Base-by-base conservation (phyloP, 2,113 vertebrate genomes). In the Taurulus bubalis region DNA sequence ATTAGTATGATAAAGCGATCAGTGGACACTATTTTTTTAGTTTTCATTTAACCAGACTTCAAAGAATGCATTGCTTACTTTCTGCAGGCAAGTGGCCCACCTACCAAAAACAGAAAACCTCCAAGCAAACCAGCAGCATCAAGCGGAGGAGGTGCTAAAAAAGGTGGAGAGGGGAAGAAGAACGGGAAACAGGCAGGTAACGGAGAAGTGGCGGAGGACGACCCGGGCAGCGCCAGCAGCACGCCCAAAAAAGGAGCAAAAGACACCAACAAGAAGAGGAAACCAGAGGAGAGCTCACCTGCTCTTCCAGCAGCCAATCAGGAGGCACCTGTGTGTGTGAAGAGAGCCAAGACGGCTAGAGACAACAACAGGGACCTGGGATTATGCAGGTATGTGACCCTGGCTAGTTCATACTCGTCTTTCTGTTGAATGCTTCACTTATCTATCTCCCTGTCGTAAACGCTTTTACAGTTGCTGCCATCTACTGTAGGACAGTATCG, bases 331-430 rank as follows among this genome's bases (percentile, higher is more conserved):
- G 93, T 92, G 75, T 94, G 95, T 86, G 83, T 96, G 72, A 99
- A 99, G 86, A 96, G 97, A 91, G 95, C 96, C 81, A 98, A 96
- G 93, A 96, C 95, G 0, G 92, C 95, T 24, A 85, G 94, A 95
- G 98, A 99, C 92, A 98, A 99, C 82, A 95, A 96, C 89, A 96
- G 97, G 90, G 98, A 99, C 91, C 91, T 98, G 86, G 94, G 97
- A 85, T 85, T 98, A 66, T 99, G 98, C 97, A 98, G 98, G 98
- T 99, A 82, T 66, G 63, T 18, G 24, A 22, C 2, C 1, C 18
- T 22, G 26, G 32, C 71, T 2, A 83, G 84, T 56, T 82, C 42
- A 20, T 9, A 60, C 86, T 77, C 71, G 85, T 85, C 49, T 58
- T 12, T 65, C 38, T 85, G 12, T 75, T 64, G 32, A 69, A 74